Evolutionary conservation across 2,797 vertebrate genomes (phyloP).

Genomic region (Tolypeutes matacus): DNA sequence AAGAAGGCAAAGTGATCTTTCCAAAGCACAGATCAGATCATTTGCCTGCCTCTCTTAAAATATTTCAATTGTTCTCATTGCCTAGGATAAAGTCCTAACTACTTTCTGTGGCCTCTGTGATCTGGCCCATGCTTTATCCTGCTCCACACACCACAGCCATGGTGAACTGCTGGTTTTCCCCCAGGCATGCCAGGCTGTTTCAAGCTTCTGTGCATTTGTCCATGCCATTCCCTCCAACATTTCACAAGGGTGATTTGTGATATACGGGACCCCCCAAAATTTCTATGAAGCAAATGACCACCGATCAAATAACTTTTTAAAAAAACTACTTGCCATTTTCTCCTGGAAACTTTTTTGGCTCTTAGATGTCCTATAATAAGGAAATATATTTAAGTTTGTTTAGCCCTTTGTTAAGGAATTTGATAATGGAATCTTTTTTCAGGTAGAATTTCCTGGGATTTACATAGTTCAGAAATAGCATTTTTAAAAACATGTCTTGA

Average conservation of each 20-base stretch:
- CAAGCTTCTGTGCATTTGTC: neutral
- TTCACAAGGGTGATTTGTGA: neutral
- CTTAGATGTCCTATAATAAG: neutral
- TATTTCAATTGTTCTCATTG: neutral
- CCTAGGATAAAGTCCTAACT: neutral
- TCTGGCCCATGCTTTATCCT: neutral
- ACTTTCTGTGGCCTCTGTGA: neutral
- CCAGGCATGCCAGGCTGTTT: neutral
- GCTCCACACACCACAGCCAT: neutral
- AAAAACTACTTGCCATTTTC: neutral
- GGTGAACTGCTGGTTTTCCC: neutral
- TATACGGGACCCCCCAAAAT: neutral
- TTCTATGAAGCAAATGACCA: neutral
- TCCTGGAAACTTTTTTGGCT: neutral
- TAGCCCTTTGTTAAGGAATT: neutral
- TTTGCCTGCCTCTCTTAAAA: neutral
- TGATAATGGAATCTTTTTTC: neutral
- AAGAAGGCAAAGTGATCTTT: neutral
- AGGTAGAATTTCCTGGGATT: neutral
- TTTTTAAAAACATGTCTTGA: neutral
- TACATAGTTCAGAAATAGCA: neutral
- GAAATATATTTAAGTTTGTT: constrained; percentile 2
- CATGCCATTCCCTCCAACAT: neutral
- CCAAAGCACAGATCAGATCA: constrained; percentile 27
- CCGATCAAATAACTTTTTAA: neutral